Evolutionary conservation across 2,113 vertebrate species (phyloP).

Genomic region (Trochalopteron elliotii): DNA sequence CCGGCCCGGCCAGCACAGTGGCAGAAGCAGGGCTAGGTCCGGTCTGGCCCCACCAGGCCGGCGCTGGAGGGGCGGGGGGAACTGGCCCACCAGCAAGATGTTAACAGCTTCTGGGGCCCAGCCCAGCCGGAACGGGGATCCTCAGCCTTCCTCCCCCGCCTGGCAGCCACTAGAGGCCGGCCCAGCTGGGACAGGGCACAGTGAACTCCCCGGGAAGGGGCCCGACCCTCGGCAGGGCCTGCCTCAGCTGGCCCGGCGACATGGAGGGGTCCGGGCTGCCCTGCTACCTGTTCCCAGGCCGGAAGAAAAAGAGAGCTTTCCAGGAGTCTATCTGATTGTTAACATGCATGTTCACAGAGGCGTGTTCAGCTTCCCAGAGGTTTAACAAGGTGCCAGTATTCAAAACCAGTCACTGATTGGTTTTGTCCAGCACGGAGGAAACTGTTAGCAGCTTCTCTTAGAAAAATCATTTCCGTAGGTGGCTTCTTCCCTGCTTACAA

Average conservation of each 20-base stretch:
- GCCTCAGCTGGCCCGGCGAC: neutral
- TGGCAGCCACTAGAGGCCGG: neutral
- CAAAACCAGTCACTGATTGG: neutral
- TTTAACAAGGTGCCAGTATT: neutral
- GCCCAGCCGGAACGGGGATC: too few species aligned
- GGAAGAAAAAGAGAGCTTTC: neutral
- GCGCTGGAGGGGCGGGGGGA: neutral
- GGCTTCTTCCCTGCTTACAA: neutral
- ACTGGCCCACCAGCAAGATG: too few species aligned
- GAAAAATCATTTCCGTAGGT: neutral
- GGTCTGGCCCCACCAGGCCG: too few species aligned
- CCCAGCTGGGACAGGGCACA: neutral
- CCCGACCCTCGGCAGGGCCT: neutral
- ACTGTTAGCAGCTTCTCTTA: neutral
- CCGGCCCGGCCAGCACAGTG: too few species aligned
- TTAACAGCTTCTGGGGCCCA: too few species aligned
- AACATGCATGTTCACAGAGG: neutral
- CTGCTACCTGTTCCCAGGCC: neutral
- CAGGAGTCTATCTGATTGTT: neutral
- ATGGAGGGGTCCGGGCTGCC: neutral
- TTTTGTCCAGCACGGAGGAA: neutral
- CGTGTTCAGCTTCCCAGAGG: neutral
- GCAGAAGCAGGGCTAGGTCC: neutral
- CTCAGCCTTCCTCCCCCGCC: neutral
- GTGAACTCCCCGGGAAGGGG: neutral